Evolutionary conservation across 2,113 vertebrate species (phyloP).

Genomic region (Sprattus sprattus): DNA sequence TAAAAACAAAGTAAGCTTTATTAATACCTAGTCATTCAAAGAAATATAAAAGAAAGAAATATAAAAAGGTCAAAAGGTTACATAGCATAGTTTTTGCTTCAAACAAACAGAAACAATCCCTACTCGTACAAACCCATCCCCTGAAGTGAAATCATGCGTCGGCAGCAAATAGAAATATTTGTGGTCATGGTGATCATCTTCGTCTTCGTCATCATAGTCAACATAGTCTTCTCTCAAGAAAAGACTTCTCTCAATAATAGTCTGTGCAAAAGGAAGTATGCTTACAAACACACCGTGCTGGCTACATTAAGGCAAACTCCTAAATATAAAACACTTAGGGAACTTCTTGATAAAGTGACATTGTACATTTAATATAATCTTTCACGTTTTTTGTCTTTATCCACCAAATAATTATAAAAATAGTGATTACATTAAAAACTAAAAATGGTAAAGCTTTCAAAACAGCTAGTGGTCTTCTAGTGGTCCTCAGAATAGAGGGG

Average conservation of each 20-base stretch:
- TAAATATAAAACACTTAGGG: constrained; percentile 80
- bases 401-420: constrained; percentile 45
- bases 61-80: constrained; percentile 79
- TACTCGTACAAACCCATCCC: constrained; percentile 83
- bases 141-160: constrained; percentile 81
- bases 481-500: constrained; percentile 57
- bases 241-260: no score
- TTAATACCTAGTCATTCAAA: constrained; percentile 73
- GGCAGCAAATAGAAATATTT: constrained; percentile 85
- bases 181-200: no score
- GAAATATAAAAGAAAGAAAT: no score
- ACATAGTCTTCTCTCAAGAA: constrained; percentile 62
- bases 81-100: constrained; percentile 85
- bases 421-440: constrained; percentile 58
- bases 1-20: constrained; percentile 65
- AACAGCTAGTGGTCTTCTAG: constrained; percentile 60
- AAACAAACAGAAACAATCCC: constrained; percentile 91
- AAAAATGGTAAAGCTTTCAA: constrained; percentile 73
- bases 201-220: constrained; percentile 60
- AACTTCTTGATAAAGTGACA: constrained; percentile 95
- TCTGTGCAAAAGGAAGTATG: constrained; percentile 92
- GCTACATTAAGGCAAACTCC: constrained; percentile 94
- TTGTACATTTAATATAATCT: constrained; percentile 66
- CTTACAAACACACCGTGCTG: constrained; percentile 80
- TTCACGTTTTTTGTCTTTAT: no score